Percentiles rank a stretch among this genome's conserved stretches.
Evolutionary conservation across 2,113 vertebrate genomes (phyloP).

Genomic region (Psilopsiagon aymara): DNA sequence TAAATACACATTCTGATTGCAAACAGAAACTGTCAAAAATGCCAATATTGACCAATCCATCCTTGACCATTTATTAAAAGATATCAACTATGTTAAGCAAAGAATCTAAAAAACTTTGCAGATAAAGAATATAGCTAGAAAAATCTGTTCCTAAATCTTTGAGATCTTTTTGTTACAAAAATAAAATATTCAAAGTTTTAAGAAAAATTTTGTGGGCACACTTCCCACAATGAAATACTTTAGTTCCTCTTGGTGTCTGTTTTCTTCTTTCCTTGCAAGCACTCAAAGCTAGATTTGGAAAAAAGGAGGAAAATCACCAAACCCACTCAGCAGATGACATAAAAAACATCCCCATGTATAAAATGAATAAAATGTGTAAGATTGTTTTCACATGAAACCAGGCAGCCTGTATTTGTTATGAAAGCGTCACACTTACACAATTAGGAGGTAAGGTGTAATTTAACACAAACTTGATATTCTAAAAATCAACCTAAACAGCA

Average conservation of each 20-base stretch:
- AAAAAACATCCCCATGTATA: background rate
- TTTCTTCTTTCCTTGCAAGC: background rate
- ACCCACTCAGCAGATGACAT: conserved; percentile 48
- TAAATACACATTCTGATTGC: background rate
- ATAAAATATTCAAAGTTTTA: background rate
- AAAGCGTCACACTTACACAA: background rate
- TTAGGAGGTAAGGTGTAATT: background rate
- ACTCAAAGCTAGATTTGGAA: background rate
- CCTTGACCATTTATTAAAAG: background rate
- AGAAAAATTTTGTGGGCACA: background rate
- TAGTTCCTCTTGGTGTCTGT: background rate
- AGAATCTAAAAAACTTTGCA: background rate
- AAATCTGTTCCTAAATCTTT: background rate
- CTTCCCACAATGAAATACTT: conserved; percentile 6
- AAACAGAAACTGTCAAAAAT: background rate
- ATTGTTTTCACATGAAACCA: conserved; percentile 1
- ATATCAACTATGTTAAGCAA: background rate
- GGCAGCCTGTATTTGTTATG: background rate
- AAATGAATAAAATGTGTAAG: background rate
- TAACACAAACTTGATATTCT: background rate
- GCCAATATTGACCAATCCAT: background rate
- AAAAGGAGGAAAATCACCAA: background rate
- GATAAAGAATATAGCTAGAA: background rate
- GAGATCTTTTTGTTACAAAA: background rate
- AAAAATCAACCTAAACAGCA: background rate